Conservation (phyloP, 2,113 vertebrate genomes). For the Calyptomena viridis region DNA sequence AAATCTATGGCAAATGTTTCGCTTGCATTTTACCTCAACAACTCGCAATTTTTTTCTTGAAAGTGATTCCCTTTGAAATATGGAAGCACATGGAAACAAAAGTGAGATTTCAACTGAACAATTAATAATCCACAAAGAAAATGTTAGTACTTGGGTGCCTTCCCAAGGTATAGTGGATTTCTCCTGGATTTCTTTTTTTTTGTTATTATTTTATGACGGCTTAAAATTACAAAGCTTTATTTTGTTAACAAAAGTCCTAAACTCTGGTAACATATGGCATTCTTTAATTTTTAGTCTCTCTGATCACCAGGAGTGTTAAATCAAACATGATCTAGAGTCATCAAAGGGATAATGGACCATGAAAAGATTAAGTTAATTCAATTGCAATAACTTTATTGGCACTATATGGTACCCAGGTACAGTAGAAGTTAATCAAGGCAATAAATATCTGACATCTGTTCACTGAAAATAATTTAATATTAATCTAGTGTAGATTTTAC, state of each 20-base stretch:
- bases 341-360: neutral
- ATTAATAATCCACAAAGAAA: neutral
- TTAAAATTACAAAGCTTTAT: neutral
- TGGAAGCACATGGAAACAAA: neutral
- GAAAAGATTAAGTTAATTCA: constrained; percentile 5
- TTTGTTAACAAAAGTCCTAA: neutral
- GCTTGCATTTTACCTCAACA: neutral
- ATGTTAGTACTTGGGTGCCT: neutral
- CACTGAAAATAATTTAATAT: neutral
- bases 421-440: neutral
- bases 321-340: neutral
- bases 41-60: neutral
- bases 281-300: neutral
- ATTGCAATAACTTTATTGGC: constrained; percentile 1
- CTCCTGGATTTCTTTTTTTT: neutral
- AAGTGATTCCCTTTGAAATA: neutral
- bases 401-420: neutral
- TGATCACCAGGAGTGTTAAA: neutral
- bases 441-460: neutral
- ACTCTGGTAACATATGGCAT: neutral
- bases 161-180: neutral
- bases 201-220: neutral
- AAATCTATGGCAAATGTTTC: neutral
- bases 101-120: neutral
- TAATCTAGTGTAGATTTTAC: neutral